phyloP scores from a whole-genome alignment of 37 sponge, comb jelly and placozoan genomes.

The Cladorhizidae sp. region DNA sequence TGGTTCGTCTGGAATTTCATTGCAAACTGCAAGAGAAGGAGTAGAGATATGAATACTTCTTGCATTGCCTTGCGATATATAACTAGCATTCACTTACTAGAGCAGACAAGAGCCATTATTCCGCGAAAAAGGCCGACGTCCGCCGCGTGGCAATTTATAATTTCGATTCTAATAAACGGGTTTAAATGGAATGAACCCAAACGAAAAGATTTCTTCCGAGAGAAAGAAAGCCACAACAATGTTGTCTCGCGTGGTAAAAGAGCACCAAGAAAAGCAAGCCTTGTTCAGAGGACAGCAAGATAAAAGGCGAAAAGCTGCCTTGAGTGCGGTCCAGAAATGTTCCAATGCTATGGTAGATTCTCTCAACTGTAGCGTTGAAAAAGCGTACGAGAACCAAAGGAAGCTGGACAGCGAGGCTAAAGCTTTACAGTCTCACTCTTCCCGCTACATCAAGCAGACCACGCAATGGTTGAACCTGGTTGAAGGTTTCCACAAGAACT shows the following conservation, averaged over 20 bases:
- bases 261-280: conserved; percentile 86
- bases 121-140: not conserved
- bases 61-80: not conserved
- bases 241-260: conserved; percentile 84
- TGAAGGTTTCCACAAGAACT: conserved; percentile 89
- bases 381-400: conserved; percentile 90
- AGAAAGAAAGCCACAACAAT: conserved; percentile 23
- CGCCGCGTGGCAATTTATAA: not conserved
- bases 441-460: conserved; percentile 85
- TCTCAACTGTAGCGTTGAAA: conserved; percentile 82
- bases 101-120: conserved; percentile 92
- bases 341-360: conserved; percentile 81
- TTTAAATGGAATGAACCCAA: too few species aligned
- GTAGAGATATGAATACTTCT: not conserved
- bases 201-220: not conserved
- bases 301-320: conserved; percentile 72
- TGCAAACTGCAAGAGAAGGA: conserved; percentile 55
- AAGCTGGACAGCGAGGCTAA: conserved; percentile 84
- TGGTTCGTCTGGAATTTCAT: conserved; percentile 97
- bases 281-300: conserved; percentile 77
- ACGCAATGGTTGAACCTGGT: conserved; percentile 86
- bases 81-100: conserved; percentile 57
- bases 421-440: conserved; percentile 75
- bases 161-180: not conserved
- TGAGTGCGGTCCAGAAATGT: conserved; percentile 73